These are phyloP conservation scores for Crematogaster levior DNA, from an alignment of 2,888 invertebrate species.

Conservation along the genomic window DNA sequence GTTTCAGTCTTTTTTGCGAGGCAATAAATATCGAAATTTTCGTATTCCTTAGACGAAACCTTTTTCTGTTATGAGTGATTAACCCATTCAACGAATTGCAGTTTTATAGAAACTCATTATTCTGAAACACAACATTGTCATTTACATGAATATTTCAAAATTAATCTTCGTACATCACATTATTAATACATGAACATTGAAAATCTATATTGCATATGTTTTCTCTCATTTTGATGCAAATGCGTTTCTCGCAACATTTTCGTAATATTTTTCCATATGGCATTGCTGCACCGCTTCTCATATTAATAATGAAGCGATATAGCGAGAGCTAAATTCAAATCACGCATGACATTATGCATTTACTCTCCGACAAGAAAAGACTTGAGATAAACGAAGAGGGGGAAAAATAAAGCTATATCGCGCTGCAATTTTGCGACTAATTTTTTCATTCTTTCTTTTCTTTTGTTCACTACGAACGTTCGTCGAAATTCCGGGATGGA, in stretches of 20 bases:
- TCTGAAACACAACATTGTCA: not conserved
- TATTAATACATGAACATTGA: slow-evolving; percentile 20
- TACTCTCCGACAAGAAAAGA: not conserved
- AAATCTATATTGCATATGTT: not conserved
- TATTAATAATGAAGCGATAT: not conserved
- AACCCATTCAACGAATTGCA: not conserved
- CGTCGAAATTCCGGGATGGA: slow-evolving; percentile 40
- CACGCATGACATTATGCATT: not conserved
- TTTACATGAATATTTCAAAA: slow-evolving; percentile 7
- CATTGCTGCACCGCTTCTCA: not conserved
- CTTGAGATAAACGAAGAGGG: slow-evolving; percentile 6
- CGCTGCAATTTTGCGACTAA: slow-evolving; percentile 13
- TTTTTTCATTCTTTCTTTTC: not conserved
- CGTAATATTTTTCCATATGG: slow-evolving; percentile 7
- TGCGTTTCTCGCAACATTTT: not conserved
- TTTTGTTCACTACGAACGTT: slow-evolving; percentile 4
- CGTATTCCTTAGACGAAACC: not conserved
- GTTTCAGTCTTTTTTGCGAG: not conserved
- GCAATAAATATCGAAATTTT: not conserved
- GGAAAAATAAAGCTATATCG: not conserved
- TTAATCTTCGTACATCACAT: not conserved
- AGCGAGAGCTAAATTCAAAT: not conserved
- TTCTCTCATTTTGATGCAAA: slow-evolving; percentile 11
- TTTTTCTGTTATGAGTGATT: not conserved
- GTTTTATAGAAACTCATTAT: not conserved